phyloP scores from a whole-genome alignment of 2,113 vertebrate genomes.

The Lasiurus cinereus region DNA sequence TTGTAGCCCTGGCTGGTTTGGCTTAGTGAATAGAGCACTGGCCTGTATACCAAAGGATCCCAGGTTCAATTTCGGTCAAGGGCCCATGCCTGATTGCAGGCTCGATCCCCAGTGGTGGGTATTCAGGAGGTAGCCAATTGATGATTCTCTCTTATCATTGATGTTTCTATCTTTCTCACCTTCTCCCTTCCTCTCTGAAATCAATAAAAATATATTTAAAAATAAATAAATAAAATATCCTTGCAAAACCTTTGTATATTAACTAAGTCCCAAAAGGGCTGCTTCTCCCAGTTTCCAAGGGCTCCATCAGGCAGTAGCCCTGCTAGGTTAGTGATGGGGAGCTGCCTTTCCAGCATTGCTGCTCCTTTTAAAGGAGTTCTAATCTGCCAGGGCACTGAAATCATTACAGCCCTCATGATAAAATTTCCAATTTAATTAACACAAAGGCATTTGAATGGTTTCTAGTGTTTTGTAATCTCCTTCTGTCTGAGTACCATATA shows the following conservation, averaged over 20 bases:
- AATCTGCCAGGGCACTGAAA: slow-evolving; percentile 66
- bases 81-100: too few relatives aligned
- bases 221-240: not conserved
- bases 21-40: too few relatives aligned
- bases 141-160: too few relatives aligned
- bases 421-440: slow-evolving; percentile 84
- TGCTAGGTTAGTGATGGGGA: slow-evolving; percentile 62
- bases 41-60: too few relatives aligned
- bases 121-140: too few relatives aligned
- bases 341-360: not conserved
- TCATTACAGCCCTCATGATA: slow-evolving; percentile 76
- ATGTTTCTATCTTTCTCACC: too few relatives aligned
- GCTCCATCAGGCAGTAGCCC: not conserved
- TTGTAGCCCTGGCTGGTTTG: not conserved
- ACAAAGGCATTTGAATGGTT: slow-evolving; percentile 76
- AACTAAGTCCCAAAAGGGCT: not conserved
- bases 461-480: slow-evolving; percentile 80
- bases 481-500: slow-evolving; percentile 79
- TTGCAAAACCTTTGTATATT: slow-evolving; percentile 19
- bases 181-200: too few relatives aligned
- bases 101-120: too few relatives aligned
- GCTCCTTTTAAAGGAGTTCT: slow-evolving; percentile 69
- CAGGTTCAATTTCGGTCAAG: too few relatives aligned
- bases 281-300: slow-evolving; percentile 18
- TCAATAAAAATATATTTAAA: too few relatives aligned